phyloP scores from a whole-genome alignment of 2,113 vertebrate species.

The Tupaia chinensis region DNA sequence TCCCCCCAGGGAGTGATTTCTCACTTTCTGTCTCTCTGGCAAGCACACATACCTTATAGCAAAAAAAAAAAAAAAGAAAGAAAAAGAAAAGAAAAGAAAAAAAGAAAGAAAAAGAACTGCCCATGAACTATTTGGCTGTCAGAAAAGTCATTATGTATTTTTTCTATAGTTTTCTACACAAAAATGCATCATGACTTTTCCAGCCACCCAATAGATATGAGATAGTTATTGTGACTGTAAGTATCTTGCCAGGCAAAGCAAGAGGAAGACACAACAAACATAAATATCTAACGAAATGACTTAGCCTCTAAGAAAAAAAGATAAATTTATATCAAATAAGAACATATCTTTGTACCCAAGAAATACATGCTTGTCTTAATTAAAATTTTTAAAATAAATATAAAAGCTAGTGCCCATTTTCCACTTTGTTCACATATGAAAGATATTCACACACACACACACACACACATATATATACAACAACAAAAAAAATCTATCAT shows the following conservation, averaged over 20 bases:
- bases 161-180: no score
- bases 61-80: no score
- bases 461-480: background rate
- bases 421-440: background rate
- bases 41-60: no score
- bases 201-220: background rate
- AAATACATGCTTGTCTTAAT: conserved; percentile 5
- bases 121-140: no score
- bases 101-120: no score
- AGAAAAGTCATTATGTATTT: no score
- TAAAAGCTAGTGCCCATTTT: background rate
- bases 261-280: background rate
- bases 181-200: no score
- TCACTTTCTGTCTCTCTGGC: no score
- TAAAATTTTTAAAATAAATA: conserved; percentile 29
- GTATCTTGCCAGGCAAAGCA: background rate
- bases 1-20: no score
- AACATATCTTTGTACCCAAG: background rate
- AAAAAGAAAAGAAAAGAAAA: no score
- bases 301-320: background rate
- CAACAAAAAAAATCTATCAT: background rate
- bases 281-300: background rate
- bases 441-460: background rate
- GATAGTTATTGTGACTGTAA: background rate
- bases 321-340: background rate